Conservation (phyloP, 2,113 vertebrate genomes). For the Mesitornis unicolor region DNA sequence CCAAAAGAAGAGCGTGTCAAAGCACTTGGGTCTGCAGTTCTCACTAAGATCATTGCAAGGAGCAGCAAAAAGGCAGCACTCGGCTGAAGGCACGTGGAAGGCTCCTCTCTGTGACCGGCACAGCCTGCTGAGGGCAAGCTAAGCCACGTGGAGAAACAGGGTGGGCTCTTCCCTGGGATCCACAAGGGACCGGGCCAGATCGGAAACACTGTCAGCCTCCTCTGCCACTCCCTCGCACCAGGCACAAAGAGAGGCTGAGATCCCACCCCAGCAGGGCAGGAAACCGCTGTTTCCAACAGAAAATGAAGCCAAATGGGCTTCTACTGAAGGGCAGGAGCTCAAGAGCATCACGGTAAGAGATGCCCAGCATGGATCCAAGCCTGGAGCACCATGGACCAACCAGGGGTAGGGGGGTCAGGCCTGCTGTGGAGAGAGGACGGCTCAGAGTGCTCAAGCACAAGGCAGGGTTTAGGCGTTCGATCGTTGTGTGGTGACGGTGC, state of each 20-base stretch:
- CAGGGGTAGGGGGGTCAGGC: not conserved
- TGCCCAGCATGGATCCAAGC: not conserved
- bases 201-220: not conserved
- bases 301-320: no score
- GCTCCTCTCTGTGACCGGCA: not conserved
- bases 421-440: not conserved
- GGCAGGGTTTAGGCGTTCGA: not conserved
- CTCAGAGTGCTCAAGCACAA: not conserved
- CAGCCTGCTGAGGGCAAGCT: not conserved
- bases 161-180: not conserved
- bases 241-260: not conserved
- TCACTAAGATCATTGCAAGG: not conserved
- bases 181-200: not conserved
- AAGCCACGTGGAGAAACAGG: not conserved
- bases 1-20: not conserved
- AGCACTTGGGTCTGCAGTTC: not conserved
- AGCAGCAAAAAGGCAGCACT: not conserved
- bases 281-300: not conserved
- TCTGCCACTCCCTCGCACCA: not conserved
- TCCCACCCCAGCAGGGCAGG: not conserved
- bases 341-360: not conserved
- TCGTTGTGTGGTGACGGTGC: not conserved
- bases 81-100: fast-evolving
- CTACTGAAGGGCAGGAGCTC: not conserved
- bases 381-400: not conserved